These are phyloP conservation scores for Liparis tanakae DNA, from an alignment of 2,797 vertebrate genomes.

Conservation along the genomic window DNA sequence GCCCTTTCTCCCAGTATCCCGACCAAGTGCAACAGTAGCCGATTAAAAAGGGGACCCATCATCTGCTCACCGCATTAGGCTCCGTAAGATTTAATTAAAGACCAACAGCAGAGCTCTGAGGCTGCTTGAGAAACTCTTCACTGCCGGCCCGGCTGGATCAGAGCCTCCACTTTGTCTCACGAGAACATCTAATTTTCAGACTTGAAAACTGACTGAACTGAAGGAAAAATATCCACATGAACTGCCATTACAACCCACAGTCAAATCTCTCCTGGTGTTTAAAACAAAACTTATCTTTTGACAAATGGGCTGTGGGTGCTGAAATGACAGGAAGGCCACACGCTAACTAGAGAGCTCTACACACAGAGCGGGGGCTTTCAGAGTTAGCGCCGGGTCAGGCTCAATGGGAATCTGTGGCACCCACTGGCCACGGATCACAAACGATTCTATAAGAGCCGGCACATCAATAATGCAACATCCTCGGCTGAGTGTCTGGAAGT, in stretches of 20 bases:
- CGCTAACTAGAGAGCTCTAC: constrained; percentile 19
- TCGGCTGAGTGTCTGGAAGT: constrained; percentile 45
- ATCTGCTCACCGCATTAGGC: constrained; percentile 64
- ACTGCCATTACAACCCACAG: not conserved
- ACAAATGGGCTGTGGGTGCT: constrained; percentile 30
- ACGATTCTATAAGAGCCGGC: constrained; percentile 36
- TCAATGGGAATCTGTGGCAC: constrained; percentile 48
- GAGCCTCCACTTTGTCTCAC: not conserved
- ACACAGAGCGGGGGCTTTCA: constrained; percentile 22
- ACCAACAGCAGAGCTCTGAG: constrained; percentile 39
- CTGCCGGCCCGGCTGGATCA: constrained; percentile 21
- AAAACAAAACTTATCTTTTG: not conserved
- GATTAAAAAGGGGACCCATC: constrained; percentile 63
- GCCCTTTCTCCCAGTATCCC: constrained; percentile 52
- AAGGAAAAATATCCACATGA: not conserved
- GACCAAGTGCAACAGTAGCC: constrained; percentile 65
- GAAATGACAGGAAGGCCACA: constrained; percentile 31
- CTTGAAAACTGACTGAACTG: not conserved
- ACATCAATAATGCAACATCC: constrained; percentile 69
- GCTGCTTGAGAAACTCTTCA: constrained; percentile 34
- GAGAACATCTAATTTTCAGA: constrained; percentile 37
- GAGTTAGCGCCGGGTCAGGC: constrained; percentile 23
- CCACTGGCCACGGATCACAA: constrained; percentile 53
- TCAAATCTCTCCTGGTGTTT: constrained; percentile 2
- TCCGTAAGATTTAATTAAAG: constrained; percentile 69